These are phyloP conservation scores for Hylomyscus alleni DNA, from an alignment of 2,797 vertebrate genomes.

Conservation along the genomic window DNA sequence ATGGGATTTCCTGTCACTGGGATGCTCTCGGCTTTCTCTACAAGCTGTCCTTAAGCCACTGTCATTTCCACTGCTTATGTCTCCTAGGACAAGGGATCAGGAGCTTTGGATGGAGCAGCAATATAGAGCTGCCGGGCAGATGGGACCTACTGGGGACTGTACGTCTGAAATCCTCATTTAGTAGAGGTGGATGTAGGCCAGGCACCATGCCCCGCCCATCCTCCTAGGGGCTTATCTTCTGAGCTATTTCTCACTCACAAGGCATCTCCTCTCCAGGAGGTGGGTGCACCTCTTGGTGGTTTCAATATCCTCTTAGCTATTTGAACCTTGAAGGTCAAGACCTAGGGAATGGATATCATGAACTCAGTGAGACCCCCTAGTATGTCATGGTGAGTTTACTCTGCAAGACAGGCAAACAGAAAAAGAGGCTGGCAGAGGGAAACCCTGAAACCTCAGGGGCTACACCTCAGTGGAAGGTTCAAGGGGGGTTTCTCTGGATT, in stretches of 20 bases:
- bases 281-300: not conserved
- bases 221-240: not conserved
- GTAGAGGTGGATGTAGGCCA: not conserved
- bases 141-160: not conserved
- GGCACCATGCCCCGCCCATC: not conserved
- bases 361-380: not conserved
- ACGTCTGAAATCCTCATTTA: not conserved
- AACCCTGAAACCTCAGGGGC: not conserved
- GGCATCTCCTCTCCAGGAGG: not conserved
- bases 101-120: conserved; percentile 8
- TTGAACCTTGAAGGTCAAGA: not conserved
- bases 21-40: conserved; percentile 3
- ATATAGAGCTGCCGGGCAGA: not conserved
- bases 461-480: not conserved
- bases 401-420: not conserved
- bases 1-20: not conserved
- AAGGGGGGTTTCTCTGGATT: not conserved
- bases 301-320: not conserved
- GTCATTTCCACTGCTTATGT: not conserved
- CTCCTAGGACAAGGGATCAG: not conserved
- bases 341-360: not conserved
- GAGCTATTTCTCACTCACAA: not conserved
- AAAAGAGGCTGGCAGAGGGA: not conserved
- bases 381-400: not conserved
- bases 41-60: not conserved